Percentiles rank a stretch among this genome's conserved stretches.
These are phyloP conservation scores for Bufo bufo DNA, from an alignment of 2,113 vertebrate species.

Conservation along the genomic window DNA sequence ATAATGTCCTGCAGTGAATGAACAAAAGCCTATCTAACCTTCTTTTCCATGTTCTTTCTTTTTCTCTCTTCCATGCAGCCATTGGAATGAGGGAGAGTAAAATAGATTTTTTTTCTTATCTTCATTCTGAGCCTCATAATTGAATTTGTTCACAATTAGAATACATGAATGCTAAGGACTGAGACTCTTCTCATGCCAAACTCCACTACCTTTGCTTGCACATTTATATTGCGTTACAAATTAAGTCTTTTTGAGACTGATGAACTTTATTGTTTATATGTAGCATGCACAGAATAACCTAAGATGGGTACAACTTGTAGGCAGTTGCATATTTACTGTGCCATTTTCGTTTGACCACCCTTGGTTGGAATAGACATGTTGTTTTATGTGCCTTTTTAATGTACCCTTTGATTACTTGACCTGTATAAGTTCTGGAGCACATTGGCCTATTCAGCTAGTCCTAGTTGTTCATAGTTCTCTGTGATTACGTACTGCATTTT, in stretches of 20 bases:
- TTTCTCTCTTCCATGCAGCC: conserved; percentile 81
- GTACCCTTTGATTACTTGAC: background rate
- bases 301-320: background rate
- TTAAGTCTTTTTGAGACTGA: background rate
- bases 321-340: background rate
- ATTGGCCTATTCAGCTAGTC: background rate
- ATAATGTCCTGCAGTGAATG: background rate
- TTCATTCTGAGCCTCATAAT: conserved; percentile 54
- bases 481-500: background rate
- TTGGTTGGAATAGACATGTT: background rate
- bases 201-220: background rate
- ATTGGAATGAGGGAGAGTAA: conserved; percentile 77
- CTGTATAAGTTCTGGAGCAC: background rate
- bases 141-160: background rate
- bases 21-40: conserved; percentile 67
- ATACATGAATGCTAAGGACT: background rate
- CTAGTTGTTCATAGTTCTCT: background rate
- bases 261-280: background rate
- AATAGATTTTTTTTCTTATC: conserved; percentile 22
- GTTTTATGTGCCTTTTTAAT: conserved; percentile 22
- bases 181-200: background rate
- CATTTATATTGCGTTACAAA: background rate
- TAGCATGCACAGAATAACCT: conserved; percentile 2
- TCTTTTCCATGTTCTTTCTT: conserved; percentile 70
- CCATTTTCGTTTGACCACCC: background rate